Evolutionary conservation across 2,113 vertebrate genomes (phyloP).

Genomic region (Saguinus midas): DNA sequence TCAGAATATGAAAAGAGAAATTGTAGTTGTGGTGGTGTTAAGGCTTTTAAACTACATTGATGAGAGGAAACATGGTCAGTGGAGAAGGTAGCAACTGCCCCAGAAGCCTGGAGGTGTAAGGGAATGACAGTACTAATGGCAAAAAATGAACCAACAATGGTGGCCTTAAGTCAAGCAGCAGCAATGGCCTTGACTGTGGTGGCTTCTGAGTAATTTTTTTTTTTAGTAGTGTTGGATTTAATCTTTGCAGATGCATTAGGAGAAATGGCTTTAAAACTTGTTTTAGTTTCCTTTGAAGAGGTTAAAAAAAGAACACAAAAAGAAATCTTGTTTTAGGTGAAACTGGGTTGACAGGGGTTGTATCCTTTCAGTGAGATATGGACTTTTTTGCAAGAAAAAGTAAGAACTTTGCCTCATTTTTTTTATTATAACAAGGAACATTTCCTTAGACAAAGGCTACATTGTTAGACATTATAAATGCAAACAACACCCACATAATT

Average conservation of each 20-base stretch:
- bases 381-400: neutral
- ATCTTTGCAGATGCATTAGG: neutral
- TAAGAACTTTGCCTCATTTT: neutral
- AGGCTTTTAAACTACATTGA: neutral
- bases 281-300: neutral
- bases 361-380: neutral
- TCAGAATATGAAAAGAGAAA: neutral
- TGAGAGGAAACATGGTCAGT: neutral
- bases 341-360: neutral
- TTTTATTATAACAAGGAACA: neutral
- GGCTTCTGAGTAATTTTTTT: neutral
- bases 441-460: constrained; percentile 4
- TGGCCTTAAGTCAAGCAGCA: neutral
- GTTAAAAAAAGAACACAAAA: no score
- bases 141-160: neutral
- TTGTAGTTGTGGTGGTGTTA: neutral
- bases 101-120: neutral
- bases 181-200: neutral
- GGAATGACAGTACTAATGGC: neutral
- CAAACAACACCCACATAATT: neutral
- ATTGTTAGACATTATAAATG: constrained; percentile 23
- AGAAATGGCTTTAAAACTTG: neutral
- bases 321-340: neutral
- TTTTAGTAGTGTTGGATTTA: neutral
- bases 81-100: neutral